phyloP scores from a whole-genome alignment of 2,888 invertebrate species.

The Sinodicranocentrus sp. region DNA sequence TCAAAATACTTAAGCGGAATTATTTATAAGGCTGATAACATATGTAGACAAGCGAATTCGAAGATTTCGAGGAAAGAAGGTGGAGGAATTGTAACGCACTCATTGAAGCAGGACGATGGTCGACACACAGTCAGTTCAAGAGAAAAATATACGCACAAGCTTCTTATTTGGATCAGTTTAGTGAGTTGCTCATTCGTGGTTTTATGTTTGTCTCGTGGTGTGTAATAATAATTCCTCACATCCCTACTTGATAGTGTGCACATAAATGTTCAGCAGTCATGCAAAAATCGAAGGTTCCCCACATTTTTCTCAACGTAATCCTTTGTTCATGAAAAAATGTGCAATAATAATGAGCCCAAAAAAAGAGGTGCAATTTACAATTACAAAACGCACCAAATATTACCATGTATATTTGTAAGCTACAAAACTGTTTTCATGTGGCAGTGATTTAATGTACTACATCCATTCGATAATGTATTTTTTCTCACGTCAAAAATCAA shows the following conservation, averaged over 20 bases:
- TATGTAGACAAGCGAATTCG: not conserved
- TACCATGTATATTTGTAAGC: not conserved
- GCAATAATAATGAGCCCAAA: slow-evolving; percentile 5
- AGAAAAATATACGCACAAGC: too few species aligned
- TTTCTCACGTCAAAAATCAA: slow-evolving; percentile 22
- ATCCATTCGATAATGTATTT: slow-evolving; percentile 22
- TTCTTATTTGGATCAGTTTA: too few species aligned
- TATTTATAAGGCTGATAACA: not conserved
- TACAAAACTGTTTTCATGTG: not conserved
- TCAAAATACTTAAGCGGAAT: slow-evolving; percentile 17
- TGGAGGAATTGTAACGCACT: not conserved
- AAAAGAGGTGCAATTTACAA: slow-evolving; percentile 21
- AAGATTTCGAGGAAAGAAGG: not conserved
- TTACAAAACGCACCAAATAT: slow-evolving; percentile 21
- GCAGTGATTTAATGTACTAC: not conserved
- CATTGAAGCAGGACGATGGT: slow-evolving; percentile 30
- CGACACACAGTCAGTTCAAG: not conserved
- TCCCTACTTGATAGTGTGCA: not conserved
- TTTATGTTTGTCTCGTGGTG: too few species aligned
- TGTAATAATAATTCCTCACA: too few species aligned
- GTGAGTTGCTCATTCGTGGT: too few species aligned
- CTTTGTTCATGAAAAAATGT: not conserved
- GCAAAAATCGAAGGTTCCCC: slow-evolving; percentile 61
- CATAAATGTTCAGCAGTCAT: slow-evolving; percentile 13
- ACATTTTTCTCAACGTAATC: slow-evolving; percentile 12